Evolutionary conservation across 2,113 vertebrate species (phyloP).

Genomic region (Leucopsar rothschildi): DNA sequence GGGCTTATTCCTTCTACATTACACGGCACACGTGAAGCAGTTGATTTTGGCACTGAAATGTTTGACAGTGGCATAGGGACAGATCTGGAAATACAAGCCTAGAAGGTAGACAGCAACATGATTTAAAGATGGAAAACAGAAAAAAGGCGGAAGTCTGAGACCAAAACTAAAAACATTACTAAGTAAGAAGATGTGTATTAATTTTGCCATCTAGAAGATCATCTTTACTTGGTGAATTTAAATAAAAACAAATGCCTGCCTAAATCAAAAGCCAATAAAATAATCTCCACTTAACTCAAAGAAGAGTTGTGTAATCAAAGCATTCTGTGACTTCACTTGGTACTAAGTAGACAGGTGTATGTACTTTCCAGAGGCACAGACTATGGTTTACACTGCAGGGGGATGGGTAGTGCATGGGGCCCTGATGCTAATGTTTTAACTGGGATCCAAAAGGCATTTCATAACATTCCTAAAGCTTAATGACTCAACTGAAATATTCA

Average conservation of each 20-base stretch:
- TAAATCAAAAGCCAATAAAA: neutral
- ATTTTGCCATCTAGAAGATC: neutral
- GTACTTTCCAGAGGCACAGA: neutral
- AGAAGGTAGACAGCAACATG: neutral
- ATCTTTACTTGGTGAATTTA: neutral
- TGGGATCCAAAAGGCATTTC: neutral
- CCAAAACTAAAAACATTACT: neutral
- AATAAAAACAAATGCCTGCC: neutral
- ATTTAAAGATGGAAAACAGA: neutral
- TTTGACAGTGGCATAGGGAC: constrained; percentile 79
- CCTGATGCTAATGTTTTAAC: neutral
- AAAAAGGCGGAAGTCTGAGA: neutral
- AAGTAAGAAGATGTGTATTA: neutral
- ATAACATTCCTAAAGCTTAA: constrained; percentile 11
- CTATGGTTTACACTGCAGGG: neutral
- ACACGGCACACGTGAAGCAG: constrained; percentile 86
- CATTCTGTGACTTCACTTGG: neutral
- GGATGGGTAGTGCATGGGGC: rapidly evolving
- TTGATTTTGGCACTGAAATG: constrained; percentile 87
- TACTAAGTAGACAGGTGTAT: neutral
- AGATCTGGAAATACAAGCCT: constrained; percentile 82
- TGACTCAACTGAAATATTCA: neutral
- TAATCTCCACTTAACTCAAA: neutral
- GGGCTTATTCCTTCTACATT: constrained; percentile 93
- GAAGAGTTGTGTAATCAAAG: neutral